phyloP scores from a whole-genome alignment of 1,140 invertebrate genomes.

The Cydia strobilella region DNA sequence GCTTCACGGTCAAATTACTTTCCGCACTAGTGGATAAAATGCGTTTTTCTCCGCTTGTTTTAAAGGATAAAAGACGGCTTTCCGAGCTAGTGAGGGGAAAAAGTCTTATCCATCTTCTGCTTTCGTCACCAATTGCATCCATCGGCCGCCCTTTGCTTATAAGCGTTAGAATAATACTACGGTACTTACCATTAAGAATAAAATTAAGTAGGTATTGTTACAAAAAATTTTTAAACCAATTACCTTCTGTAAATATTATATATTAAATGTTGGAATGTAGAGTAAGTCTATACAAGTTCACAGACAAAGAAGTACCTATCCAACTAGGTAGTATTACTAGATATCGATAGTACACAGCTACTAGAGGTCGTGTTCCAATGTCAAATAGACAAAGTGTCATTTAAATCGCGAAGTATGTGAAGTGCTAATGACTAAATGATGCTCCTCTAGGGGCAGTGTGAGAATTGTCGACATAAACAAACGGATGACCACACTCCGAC shows the following conservation, averaged over 20 bases:
- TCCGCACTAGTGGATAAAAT: too few species aligned
- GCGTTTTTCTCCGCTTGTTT: too few species aligned
- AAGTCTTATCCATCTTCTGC: too few species aligned
- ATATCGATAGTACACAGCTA: background rate
- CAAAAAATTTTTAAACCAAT: too few species aligned
- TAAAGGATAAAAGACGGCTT: too few species aligned
- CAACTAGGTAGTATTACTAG: background rate
- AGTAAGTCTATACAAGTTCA: background rate
- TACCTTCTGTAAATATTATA: background rate
- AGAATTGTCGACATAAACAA: conserved; percentile 42
- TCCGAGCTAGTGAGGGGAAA: too few species aligned
- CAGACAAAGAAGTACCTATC: background rate
- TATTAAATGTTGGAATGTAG: background rate
- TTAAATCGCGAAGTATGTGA: background rate
- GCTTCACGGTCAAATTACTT: too few species aligned
- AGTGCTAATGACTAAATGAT: conserved; percentile 30
- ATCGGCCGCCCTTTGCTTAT: too few species aligned
- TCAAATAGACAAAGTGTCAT: conserved; percentile 16
- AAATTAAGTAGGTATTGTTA: too few species aligned
- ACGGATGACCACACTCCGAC: conserved; percentile 42
- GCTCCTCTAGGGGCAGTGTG: conserved; percentile 29
- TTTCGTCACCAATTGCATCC: too few species aligned
- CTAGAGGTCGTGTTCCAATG: background rate
- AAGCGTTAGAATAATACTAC: too few species aligned
- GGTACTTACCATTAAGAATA: too few species aligned